Evolutionary conservation across 2,113 vertebrate genomes (phyloP).

Genomic region (Lamprotornis superbus): DNA sequence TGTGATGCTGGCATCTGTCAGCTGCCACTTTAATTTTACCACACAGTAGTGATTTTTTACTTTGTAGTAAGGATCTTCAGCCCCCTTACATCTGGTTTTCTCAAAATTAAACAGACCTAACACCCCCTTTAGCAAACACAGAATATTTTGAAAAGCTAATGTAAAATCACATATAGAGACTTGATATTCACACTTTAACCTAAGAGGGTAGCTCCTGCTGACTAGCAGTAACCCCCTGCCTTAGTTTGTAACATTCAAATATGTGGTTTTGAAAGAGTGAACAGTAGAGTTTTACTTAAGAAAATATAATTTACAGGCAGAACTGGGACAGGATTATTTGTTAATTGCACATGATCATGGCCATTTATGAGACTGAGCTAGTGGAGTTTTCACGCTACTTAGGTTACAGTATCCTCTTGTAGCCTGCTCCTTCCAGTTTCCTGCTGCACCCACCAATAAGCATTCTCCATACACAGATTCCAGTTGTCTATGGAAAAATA

Average conservation of each 20-base stretch:
- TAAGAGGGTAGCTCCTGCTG: background rate
- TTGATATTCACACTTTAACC: background rate
- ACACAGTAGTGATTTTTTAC: background rate
- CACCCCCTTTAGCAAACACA: background rate
- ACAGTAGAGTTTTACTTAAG: background rate
- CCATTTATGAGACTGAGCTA: background rate
- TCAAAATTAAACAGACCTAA: background rate
- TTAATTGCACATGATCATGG: background rate
- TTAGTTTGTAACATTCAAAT: background rate
- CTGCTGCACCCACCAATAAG: background rate
- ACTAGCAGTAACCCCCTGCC: background rate
- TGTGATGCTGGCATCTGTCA: background rate
- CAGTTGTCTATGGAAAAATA: background rate
- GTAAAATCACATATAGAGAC: background rate
- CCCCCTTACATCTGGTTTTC: background rate
- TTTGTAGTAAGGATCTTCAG: background rate
- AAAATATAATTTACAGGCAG: background rate
- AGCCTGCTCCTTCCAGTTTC: background rate
- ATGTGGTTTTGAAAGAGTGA: background rate
- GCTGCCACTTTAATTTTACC: background rate
- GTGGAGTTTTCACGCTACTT: background rate
- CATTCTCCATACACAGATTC: background rate
- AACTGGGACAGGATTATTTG: background rate
- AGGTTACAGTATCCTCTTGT: background rate
- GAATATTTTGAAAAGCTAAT: background rate